phyloP scores from a whole-genome alignment of 2,888 invertebrate genomes.

The Cephus pygmeus region DNA sequence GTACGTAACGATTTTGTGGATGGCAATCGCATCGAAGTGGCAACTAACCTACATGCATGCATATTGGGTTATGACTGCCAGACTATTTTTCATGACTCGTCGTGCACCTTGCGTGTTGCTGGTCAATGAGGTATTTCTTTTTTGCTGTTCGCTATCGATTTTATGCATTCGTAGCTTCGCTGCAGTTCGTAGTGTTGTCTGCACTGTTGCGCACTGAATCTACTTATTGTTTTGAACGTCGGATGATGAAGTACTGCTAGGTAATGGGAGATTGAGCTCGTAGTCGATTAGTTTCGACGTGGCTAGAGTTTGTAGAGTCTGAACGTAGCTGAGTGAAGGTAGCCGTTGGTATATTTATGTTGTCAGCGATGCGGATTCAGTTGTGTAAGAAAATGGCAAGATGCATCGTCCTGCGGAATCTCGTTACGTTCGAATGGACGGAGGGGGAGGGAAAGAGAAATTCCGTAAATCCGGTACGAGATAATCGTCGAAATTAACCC shows the following conservation, averaged over 20 bases:
- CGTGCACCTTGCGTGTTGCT: neutral
- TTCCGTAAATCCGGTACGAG: neutral
- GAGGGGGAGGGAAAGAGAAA: too few relatives aligned
- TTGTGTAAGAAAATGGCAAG: neutral
- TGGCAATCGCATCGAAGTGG: neutral
- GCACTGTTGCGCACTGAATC: neutral
- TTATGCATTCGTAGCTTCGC: neutral
- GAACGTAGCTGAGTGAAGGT: neutral
- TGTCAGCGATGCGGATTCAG: neutral
- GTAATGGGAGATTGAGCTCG: neutral
- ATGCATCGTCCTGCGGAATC: neutral
- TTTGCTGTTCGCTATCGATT: neutral
- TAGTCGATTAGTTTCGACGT: neutral
- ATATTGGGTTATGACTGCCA: neutral
- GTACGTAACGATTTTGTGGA: conserved; percentile 8
- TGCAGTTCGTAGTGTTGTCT: neutral
- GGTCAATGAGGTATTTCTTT: neutral
- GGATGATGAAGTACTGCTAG: neutral
- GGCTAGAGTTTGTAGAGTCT: neutral
- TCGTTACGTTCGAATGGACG: neutral
- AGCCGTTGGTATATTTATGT: neutral
- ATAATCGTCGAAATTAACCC: conserved; percentile 32
- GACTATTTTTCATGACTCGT: neutral
- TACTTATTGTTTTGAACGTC: neutral
- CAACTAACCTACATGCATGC: neutral